Conservation (phyloP, 2,113 vertebrate genomes). For the Gymnarchus niloticus region DNA sequence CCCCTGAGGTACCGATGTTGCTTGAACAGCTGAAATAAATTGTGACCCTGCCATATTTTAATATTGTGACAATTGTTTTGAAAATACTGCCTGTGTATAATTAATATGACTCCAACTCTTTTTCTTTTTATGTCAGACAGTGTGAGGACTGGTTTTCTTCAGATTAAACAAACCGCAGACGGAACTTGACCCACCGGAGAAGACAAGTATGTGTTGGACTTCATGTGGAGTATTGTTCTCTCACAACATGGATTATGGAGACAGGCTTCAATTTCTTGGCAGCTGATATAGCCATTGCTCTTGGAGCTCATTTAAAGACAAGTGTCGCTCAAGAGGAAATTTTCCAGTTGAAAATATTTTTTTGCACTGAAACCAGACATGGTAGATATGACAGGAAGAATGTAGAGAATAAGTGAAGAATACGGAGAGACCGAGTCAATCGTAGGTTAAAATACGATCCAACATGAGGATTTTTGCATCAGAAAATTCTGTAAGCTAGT, state of each 20-base stretch:
- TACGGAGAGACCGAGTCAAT: neutral
- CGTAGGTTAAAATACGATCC: neutral
- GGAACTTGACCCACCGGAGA: neutral
- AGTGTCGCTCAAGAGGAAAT: neutral
- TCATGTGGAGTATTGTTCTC: neutral
- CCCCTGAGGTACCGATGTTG: conserved; percentile 13
- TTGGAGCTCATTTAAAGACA: neutral
- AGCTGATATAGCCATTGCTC: neutral
- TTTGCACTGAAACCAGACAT: neutral
- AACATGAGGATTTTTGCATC: neutral
- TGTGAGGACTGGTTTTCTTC: neutral
- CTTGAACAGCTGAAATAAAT: conserved; percentile 20
- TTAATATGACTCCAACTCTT: neutral
- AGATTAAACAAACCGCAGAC: neutral
- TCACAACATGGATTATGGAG: neutral
- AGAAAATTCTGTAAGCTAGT: neutral
- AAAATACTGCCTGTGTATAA: neutral
- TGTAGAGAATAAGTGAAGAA: neutral
- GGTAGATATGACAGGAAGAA: neutral
- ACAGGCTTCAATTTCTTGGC: neutral
- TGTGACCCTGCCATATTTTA: conserved; percentile 7
- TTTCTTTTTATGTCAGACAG: neutral
- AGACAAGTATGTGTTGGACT: neutral
- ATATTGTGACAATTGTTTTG: neutral
- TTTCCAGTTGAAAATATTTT: neutral